Percentiles rank a stretch among this genome's conserved stretches.
Conservation (phyloP, 1,140 invertebrate genomes). For the Drosophila santomea region DNA sequence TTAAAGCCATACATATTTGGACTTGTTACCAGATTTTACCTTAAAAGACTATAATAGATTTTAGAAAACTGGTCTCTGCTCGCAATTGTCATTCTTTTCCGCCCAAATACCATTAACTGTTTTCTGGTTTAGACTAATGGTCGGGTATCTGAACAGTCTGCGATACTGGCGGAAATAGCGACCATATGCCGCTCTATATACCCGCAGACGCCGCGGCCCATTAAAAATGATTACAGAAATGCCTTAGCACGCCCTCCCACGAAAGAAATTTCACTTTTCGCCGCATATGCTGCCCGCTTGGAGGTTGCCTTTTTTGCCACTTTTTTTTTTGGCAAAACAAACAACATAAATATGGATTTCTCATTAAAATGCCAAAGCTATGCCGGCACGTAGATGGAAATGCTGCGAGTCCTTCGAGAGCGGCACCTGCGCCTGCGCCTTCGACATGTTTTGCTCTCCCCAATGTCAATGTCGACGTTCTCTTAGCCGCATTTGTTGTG, state of each 20-base stretch:
- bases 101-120: conserved; percentile 36
- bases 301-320: conserved; percentile 18
- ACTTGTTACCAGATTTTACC: too few relatives aligned
- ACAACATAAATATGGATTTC: conserved; percentile 83
- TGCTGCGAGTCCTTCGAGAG: conserved; percentile 46
- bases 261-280: conserved; percentile 79
- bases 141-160: conserved; percentile 4
- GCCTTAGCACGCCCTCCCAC: conserved; percentile 25
- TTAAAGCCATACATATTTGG: too few relatives aligned
- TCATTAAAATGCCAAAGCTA: conserved; percentile 81
- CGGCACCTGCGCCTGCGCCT: conserved; percentile 53
- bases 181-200: conserved; percentile 40
- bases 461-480: conserved; percentile 70
- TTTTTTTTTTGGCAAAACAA: conserved; percentile 74
- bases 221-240: conserved; percentile 80
- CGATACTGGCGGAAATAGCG: conserved; percentile 27
- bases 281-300: conserved; percentile 65
- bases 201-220: conserved; percentile 49
- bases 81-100: not conserved
- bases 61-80: too few relatives aligned
- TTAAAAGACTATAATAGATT: too few relatives aligned
- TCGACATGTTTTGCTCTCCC: conserved; percentile 19
- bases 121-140: conserved; percentile 14
- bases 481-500: conserved; percentile 13
- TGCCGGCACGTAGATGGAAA: conserved; percentile 51